Evolutionary conservation across 1,140 invertebrate species (phyloP).

Genomic region (Teleopsis dalmanni): DNA sequence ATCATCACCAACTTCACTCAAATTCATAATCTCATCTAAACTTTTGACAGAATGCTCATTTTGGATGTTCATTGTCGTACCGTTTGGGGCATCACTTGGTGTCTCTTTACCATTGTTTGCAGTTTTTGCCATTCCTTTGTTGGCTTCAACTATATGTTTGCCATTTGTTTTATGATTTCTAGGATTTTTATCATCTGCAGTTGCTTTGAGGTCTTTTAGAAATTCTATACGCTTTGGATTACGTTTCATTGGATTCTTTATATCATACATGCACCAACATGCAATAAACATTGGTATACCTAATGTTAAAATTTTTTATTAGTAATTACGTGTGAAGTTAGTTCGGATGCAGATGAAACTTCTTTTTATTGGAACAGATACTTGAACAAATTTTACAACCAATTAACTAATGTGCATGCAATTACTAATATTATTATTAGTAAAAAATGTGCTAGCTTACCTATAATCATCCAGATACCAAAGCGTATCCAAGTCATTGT

Average conservation of each 20-base stretch:
- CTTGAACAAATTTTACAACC: background rate
- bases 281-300: slow-evolving; percentile 37
- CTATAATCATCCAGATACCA: slow-evolving; percentile 59
- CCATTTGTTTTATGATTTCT: slow-evolving; percentile 12
- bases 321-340: background rate
- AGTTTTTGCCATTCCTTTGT: background rate
- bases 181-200: background rate
- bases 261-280: slow-evolving; percentile 38
- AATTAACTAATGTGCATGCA: slow-evolving; percentile 1
- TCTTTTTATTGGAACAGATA: too few species aligned
- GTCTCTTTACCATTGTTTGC: too few species aligned
- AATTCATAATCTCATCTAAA: slow-evolving; percentile 30
- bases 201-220: slow-evolving; percentile 14
- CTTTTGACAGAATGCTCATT: slow-evolving; percentile 17
- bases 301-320: slow-evolving; percentile 10
- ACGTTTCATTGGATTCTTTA: slow-evolving; percentile 24
- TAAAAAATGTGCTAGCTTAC: slow-evolving; percentile 35
- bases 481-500: slow-evolving; percentile 65
- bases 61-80: background rate
- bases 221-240: slow-evolving; percentile 27
- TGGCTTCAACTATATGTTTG: slow-evolving; percentile 17
- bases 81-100: too few species aligned
- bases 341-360: too few species aligned
- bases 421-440: background rate
- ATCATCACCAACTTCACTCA: slow-evolving; percentile 31